Evolutionary conservation across 2,888 invertebrate species (phyloP).

Genomic region (Agriopis aurantiaria): DNA sequence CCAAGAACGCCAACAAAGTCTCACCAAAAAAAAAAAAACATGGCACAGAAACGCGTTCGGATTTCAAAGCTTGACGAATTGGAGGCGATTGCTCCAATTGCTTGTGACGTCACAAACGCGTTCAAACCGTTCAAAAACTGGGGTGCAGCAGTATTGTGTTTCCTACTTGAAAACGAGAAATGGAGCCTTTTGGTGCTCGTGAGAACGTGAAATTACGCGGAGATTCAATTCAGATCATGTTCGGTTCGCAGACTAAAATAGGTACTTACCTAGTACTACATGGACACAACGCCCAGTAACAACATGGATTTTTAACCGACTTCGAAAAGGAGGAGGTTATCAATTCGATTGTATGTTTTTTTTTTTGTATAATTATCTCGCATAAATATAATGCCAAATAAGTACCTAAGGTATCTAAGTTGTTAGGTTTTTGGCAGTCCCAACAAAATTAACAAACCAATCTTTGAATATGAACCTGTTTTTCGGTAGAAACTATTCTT

Average conservation of each 20-base stretch:
- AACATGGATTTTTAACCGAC: too few relatives aligned
- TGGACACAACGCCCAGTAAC: too few relatives aligned
- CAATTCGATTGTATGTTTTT: too few relatives aligned
- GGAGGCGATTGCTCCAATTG: constrained; percentile 65
- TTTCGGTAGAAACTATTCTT: too few relatives aligned
- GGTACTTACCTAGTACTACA: not conserved
- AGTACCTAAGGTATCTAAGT: too few relatives aligned
- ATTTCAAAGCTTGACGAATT: constrained; percentile 72
- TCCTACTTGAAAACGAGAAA: constrained; percentile 45
- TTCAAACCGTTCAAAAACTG: constrained; percentile 50
- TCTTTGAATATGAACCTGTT: too few relatives aligned
- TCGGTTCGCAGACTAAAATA: constrained; percentile 14
- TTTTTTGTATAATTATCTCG: too few relatives aligned
- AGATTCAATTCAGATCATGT: constrained; percentile 39
- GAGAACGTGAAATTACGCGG: constrained; percentile 56
- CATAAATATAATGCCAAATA: too few relatives aligned
- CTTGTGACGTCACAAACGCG: constrained; percentile 48
- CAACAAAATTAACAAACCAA: too few relatives aligned
- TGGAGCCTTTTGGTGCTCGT: constrained; percentile 58
- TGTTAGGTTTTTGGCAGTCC: too few relatives aligned
- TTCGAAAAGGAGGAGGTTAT: too few relatives aligned
- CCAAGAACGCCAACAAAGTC: constrained; percentile 45
- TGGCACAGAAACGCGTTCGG: constrained; percentile 60
- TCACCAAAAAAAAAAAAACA: constrained; percentile 51
- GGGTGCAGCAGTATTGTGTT: constrained; percentile 62